Percentiles rank a stretch among this genome's conserved stretches.
Evolutionary conservation across 2,797 vertebrate genomes (phyloP).

Genomic region (Onychomys arenicola): DNA sequence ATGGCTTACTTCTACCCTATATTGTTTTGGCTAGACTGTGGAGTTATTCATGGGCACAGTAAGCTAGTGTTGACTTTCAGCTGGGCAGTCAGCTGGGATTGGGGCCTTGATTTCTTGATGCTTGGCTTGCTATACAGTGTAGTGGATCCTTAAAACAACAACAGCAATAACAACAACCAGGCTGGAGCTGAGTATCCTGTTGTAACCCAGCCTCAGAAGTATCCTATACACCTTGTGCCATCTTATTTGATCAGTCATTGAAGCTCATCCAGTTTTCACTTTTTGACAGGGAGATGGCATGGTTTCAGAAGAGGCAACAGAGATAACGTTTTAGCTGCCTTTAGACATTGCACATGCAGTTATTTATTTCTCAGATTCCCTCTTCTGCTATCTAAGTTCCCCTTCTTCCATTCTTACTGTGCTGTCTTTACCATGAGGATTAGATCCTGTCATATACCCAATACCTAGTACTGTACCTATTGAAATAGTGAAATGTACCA

Average conservation of each 20-base stretch:
- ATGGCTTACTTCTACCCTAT: neutral
- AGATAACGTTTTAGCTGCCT: neutral
- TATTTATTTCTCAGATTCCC: neutral
- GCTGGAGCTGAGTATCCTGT: neutral
- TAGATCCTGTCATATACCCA: neutral
- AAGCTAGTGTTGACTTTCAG: slow-evolving; percentile 20
- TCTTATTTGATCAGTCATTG: slow-evolving; percentile 11
- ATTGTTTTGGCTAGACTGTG: neutral
- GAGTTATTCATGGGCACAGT: neutral
- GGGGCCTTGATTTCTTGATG: neutral
- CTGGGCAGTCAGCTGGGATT: neutral
- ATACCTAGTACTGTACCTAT: neutral
- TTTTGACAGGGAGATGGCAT: neutral
- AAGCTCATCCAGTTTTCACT: neutral
- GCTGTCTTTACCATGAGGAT: neutral
- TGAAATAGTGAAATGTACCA: slow-evolving; percentile 37
- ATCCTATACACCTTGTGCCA: neutral
- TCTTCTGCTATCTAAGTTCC: neutral
- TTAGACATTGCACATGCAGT: neutral
- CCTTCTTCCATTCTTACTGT: neutral
- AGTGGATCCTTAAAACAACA: slow-evolving; percentile 3
- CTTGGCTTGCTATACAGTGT: neutral
- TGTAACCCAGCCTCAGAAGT: neutral
- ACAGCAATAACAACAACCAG: neutral
- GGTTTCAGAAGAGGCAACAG: neutral